Evolutionary conservation across 2,888 invertebrate species (phyloP).

Genomic region (Hemaris fuciformis): DNA sequence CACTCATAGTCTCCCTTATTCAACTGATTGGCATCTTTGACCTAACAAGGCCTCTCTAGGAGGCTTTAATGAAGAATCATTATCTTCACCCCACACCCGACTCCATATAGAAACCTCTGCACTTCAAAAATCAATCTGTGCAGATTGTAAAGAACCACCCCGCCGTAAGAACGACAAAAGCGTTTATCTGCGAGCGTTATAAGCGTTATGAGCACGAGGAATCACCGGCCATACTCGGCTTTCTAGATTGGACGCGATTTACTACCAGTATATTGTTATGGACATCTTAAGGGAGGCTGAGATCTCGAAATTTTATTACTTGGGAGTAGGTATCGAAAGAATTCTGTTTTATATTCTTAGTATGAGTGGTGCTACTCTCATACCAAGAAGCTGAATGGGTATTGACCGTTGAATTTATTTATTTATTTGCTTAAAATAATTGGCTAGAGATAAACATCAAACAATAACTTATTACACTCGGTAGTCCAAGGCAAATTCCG

Average conservation of each 20-base stretch:
- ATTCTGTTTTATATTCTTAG: neutral
- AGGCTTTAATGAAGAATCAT: neutral
- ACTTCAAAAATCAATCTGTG: neutral
- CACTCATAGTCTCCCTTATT: neutral
- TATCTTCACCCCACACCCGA: neutral
- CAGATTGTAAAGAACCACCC: neutral
- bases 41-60: neutral
- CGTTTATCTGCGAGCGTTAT: conserved; percentile 3
- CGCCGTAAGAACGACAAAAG: neutral
- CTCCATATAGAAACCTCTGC: neutral
- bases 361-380: no score
- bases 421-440: no score
- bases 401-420: no score
- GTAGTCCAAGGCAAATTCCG: no score
- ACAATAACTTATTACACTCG: no score
- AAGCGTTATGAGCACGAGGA: neutral
- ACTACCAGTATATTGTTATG: conserved; percentile 8
- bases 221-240: conserved; percentile 1
- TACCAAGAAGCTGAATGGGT: no score
- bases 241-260: conserved; percentile 4
- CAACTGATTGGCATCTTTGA: neutral
- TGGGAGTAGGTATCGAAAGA: neutral
- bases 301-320: neutral
- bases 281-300: conserved; percentile 6
- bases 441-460: neutral